Evolutionary conservation across 1,140 invertebrate genomes (phyloP).

Genomic region (Hypsibius dujardini): DNA sequence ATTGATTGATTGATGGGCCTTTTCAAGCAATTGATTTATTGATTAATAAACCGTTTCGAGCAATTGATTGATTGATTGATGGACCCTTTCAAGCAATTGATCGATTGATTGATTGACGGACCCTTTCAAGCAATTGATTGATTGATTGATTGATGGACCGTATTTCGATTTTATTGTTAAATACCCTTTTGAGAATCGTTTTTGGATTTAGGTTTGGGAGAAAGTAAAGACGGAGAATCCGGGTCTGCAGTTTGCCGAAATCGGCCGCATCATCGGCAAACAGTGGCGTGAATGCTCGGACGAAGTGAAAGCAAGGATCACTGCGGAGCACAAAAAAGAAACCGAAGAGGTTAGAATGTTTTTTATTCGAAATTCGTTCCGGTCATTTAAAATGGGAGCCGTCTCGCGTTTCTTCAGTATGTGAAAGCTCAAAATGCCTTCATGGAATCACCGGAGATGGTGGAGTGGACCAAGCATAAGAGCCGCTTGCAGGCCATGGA

Average conservation of each 20-base stretch:
- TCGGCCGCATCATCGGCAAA: conserved; percentile 91
- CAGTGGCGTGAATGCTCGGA: conserved; percentile 94
- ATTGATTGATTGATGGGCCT: too few relatives aligned
- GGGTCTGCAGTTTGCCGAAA: conserved; percentile 91
- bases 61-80: too few relatives aligned
- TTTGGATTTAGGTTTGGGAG: conserved; percentile 43
- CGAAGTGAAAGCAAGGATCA: conserved; percentile 74
- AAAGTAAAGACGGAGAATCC: conserved; percentile 84
- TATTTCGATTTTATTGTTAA: conserved; percentile 3
- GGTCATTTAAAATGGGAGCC: background rate
- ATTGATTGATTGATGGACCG: background rate
- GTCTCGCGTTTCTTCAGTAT: background rate
- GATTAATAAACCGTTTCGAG: too few relatives aligned
- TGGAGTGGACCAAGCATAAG: background rate
- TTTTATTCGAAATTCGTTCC: background rate
- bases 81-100: too few relatives aligned
- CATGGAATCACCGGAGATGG: background rate
- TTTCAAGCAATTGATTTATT: too few relatives aligned
- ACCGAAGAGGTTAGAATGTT: conserved; percentile 46
- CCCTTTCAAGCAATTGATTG: too few relatives aligned
- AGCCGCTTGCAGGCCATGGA: background rate
- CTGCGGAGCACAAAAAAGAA: conserved; percentile 91
- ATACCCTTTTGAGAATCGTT: background rate
- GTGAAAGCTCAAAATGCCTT: background rate
- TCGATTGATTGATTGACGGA: too few relatives aligned